Evolutionary conservation across 2,888 invertebrate genomes (phyloP), one percentile per base, ranked within the genome.

Genomic region (Campopleginae sp.): DNA sequence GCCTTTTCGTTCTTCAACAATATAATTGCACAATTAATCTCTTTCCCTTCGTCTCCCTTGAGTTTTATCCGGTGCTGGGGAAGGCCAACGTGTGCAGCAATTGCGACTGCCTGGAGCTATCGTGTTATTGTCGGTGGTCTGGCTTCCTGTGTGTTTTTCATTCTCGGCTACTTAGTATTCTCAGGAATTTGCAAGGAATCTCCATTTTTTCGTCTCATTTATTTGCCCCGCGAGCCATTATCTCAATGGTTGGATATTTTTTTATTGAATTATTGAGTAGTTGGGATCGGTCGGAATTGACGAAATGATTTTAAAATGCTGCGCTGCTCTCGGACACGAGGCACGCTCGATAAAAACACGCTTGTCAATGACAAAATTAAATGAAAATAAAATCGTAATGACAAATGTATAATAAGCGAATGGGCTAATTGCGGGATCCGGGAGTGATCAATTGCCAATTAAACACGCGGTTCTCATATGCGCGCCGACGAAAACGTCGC

Each of bases 71-170:
- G 14, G n/a, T 51, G n/a, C n/a, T 31, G 38, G 10, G 63, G 71
- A 71, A 79, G 61, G 79, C 61, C 79, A 61, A 44, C 70, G 48
- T 63, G 70, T 79, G 61, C 70, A 79, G 61, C 70, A 79, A 79
- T 70, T 71, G 54, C 14, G 31, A 19, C n/a, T 54, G 77, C 66
- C 80, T 31, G 54, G 61, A 68, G 54, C 42, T 58, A 46, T 66
- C 74, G 19, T 72, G 72, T 72, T n/a, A n/a, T n/a, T n/a, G n/a
- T 63, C 51, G 31, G 44, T 27, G 44, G n/a, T 27, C 23, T 51
- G 68, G 17, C 58, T 77, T 68, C 54, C 23, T 46, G n/a, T 6
- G 17, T 12, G 0, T 58, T 14, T 70, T 46, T 33, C 7, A 8
- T 38, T 44, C 51, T 44, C 12, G 14, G 12, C 27, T 27, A 68